phyloP scores from a whole-genome alignment of 2,888 invertebrate species.

The Sisyra nigra region DNA sequence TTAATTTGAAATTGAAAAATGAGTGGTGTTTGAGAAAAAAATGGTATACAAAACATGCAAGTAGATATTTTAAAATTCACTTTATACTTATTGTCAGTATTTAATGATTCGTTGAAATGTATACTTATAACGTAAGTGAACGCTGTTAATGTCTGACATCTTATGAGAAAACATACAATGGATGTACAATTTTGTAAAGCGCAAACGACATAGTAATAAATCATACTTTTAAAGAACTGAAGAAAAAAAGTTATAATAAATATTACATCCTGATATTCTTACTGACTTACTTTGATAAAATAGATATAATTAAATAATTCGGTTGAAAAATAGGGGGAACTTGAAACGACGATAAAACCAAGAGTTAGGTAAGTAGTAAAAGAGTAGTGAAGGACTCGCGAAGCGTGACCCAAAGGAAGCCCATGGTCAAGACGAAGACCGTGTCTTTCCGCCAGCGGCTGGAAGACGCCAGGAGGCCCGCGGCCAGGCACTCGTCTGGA shows the following conservation, averaged over 20 bases:
- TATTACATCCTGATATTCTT: constrained; percentile 3
- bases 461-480: constrained; percentile 1
- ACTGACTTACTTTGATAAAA: neutral
- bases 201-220: neutral
- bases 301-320: constrained; percentile 2
- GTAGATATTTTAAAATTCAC: no score
- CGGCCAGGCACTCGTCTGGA: constrained; percentile 1
- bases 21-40: no score
- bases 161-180: no score
- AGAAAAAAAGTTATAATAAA: neutral
- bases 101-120: no score
- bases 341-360: no score
- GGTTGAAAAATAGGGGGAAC: neutral
- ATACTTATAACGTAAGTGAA: no score
- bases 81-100: no score
- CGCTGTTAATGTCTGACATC: no score
- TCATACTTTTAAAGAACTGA: neutral
- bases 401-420: constrained; percentile 3
- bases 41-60: no score
- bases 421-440: constrained; percentile 1
- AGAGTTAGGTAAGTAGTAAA: no score
- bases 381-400: neutral
- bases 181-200: no score
- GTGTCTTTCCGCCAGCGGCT: constrained; percentile 3
- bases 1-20: no score